Evolutionary conservation across 2,113 vertebrate genomes (phyloP).

Genomic region (Zosterops japonicus): DNA sequence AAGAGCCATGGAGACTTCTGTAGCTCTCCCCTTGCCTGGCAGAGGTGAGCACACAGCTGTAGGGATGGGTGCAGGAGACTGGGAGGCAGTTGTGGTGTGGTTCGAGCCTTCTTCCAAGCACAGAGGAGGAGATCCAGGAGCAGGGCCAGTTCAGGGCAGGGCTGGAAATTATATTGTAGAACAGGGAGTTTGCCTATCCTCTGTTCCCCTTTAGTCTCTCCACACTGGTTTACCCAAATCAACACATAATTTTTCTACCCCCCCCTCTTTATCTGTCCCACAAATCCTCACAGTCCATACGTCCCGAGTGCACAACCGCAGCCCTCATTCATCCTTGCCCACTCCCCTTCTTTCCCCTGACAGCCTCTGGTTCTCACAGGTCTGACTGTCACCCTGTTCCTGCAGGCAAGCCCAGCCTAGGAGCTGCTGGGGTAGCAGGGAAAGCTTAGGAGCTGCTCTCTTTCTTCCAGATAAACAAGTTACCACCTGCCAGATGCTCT

Average conservation of each 20-base stretch:
- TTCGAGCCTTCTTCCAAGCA: background rate
- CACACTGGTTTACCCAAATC: background rate
- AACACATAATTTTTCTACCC: accelerated
- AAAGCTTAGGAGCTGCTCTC: background rate
- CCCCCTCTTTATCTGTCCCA: background rate
- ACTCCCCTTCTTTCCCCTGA: background rate
- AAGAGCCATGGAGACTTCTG: too few relatives aligned
- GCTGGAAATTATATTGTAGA: background rate
- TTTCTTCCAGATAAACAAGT: background rate
- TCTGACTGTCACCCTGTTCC: background rate
- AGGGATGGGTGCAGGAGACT: background rate
- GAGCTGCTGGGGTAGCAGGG: background rate
- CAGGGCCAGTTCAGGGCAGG: background rate
- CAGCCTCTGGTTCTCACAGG: background rate
- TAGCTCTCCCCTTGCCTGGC: accelerated
- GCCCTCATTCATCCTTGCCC: background rate
- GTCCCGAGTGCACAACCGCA: background rate
- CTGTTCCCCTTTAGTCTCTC: background rate
- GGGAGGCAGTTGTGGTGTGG: accelerated
- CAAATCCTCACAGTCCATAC: background rate
- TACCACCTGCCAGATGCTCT: background rate
- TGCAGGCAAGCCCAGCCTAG: background rate
- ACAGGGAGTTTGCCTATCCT: background rate
- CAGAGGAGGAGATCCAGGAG: background rate
- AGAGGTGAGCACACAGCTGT: background rate